Base-by-base conservation (phyloP, 2,888 invertebrate species). In the Smittia aterrima region DNA sequence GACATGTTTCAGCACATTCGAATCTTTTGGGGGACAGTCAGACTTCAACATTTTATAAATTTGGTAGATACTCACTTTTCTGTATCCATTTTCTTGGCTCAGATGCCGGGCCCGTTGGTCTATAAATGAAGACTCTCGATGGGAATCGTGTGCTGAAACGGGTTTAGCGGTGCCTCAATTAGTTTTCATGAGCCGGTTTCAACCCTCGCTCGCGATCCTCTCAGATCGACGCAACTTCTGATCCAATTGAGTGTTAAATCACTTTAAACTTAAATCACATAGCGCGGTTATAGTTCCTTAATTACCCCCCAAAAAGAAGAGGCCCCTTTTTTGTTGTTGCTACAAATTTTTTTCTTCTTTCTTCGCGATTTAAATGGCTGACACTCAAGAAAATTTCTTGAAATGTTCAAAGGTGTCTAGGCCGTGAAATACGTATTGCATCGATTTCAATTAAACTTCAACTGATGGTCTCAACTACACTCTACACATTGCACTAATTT, bases 331-430 rank as follows among this genome's bases (percentile, higher is more conserved):
- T 72, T 54, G 70, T 71, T 71, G 70, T 71, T 71, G 70, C 40
- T 54, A 11, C 25, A 58, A 72, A 54, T 72, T 72, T 72, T 70
- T 71, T 72, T 70, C n/a, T 71, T 32, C 32, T 62, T 27, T 62
- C 32, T 53, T 72, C 54, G 25, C 70, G 47, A 54, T 71, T 72
- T 72, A 72, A 72, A 72, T 72, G 72, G 72, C 72, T 72, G 72
- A 53, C 70, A 27, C 32, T 62, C 32, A 38, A 7, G 27, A 22
- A 72, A 38, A 27, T 25, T 25, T 64, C 16, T 18, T 16, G 53
- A 58, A 54, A 16, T 32, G 1, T 62, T 38, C 16, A 13, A 64
- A 27, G 25, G 6, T 1, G 72, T 27, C 18, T 70, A 20, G 16
- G 13, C 16, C 40, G 13, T 32, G 18, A 11, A 32, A 40, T 72